A percentile compares a stretch with the other conserved stretches of the same genome.
phyloP scores from a whole-genome alignment of 2,888 invertebrate species.

The Cabera pusaria region DNA sequence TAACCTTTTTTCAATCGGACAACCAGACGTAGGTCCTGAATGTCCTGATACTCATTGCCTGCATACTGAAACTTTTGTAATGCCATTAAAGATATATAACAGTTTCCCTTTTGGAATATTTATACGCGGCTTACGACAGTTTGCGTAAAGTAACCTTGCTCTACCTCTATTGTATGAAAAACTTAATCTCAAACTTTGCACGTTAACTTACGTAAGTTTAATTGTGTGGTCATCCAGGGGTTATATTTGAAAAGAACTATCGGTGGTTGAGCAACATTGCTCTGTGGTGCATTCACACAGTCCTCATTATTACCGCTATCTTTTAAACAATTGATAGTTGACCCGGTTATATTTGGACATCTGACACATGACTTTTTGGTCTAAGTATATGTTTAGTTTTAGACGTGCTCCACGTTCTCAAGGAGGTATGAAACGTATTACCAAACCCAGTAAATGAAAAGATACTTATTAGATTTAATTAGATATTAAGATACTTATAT shows the following conservation, averaged over 20 bases:
- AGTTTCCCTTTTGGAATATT: not conserved
- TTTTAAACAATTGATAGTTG: slow-evolving; percentile 12
- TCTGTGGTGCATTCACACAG: slow-evolving; percentile 40
- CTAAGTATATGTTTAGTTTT: too few species aligned
- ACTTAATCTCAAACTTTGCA: slow-evolving; percentile 30
- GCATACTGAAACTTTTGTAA: not conserved
- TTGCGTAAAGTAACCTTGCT: slow-evolving; percentile 31
- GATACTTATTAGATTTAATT: too few species aligned
- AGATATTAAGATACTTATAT: too few species aligned
- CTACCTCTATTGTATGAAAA: slow-evolving; percentile 29
- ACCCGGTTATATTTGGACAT: slow-evolving; percentile 18
- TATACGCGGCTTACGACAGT: slow-evolving; percentile 12
- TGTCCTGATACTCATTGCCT: too few species aligned
- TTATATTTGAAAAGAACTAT: slow-evolving; percentile 38
- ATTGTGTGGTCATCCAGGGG: slow-evolving; percentile 36
- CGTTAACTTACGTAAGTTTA: slow-evolving; percentile 37
- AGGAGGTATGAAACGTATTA: too few species aligned
- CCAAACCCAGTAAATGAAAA: too few species aligned
- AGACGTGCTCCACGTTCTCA: too few species aligned
- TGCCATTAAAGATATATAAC: not conserved
- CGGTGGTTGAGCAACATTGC: slow-evolving; percentile 40
- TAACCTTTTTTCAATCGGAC: too few species aligned
- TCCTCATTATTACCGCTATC: slow-evolving; percentile 26
- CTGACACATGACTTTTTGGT: slow-evolving; percentile 8
- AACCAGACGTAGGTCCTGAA: too few species aligned